phyloP scores from a whole-genome alignment of 2,888 invertebrate species.

The Tanytarsus gracilentus region DNA sequence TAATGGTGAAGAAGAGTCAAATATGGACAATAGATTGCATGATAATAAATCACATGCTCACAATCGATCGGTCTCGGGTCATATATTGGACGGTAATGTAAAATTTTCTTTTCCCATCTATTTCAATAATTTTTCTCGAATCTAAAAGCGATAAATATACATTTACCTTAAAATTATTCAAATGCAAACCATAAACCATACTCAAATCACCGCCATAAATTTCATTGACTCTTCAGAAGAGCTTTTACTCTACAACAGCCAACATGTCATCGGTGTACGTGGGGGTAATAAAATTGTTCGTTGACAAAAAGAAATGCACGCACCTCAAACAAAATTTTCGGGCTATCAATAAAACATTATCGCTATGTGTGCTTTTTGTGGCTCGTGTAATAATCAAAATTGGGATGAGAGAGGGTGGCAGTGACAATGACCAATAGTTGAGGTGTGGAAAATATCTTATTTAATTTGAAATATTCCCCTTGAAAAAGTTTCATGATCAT shows the following conservation, averaged over 20 bases:
- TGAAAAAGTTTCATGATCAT: too few relatives aligned
- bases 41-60: conserved; percentile 22
- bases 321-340: conserved; percentile 7
- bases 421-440: too few relatives aligned
- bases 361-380: not conserved
- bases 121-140: conserved; percentile 22
- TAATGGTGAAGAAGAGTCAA: not conserved
- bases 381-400: not conserved
- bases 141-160: conserved; percentile 24
- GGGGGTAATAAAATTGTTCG: conserved; percentile 23
- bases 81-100: conserved; percentile 18
- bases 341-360: not conserved
- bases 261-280: conserved; percentile 23
- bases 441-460: too few relatives aligned
- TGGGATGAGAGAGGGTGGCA: not conserved
- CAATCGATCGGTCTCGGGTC: conserved; percentile 28
- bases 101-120: conserved; percentile 10
- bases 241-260: not conserved
- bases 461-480: too few relatives aligned
- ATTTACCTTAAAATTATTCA: conserved; percentile 16
- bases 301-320: conserved; percentile 16
- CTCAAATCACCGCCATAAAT: conserved; percentile 24
- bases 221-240: not conserved
- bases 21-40: conserved; percentile 13
- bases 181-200: conserved; percentile 19